These are phyloP conservation scores for Coturnix japonica DNA, from an alignment of 2,113 vertebrate species.

Conservation along the genomic window DNA sequence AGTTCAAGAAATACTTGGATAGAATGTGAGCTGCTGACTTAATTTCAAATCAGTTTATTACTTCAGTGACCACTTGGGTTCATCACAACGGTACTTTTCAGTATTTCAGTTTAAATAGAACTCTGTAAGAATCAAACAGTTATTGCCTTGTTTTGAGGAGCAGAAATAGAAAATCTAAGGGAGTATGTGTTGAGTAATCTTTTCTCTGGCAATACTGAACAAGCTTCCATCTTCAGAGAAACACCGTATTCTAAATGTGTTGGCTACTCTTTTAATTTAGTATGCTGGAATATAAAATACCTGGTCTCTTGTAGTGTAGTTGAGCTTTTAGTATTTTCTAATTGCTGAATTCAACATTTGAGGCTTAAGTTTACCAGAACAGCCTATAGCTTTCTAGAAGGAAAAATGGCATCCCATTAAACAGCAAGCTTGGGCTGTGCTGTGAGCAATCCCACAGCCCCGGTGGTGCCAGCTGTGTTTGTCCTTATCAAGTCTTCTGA, in stretches of 20 bases:
- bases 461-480: accelerated
- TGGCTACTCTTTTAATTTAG: background rate
- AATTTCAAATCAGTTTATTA: background rate
- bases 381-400: background rate
- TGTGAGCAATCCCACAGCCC: background rate
- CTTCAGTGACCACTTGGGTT: background rate
- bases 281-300: background rate
- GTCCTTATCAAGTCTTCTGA: background rate
- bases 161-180: background rate
- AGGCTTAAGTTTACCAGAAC: background rate
- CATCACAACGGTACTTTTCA: background rate
- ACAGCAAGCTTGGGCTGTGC: accelerated
- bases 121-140: background rate
- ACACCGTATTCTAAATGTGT: background rate
- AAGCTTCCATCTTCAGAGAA: background rate
- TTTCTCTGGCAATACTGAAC: background rate
- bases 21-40: background rate
- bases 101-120: background rate
- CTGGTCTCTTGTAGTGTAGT: background rate
- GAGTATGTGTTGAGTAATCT: background rate
- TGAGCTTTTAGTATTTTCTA: background rate
- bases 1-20: background rate
- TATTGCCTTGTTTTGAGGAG: background rate
- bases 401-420: background rate
- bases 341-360: background rate